phyloP scores from a whole-genome alignment of 2,888 invertebrate genomes.

The Crossocerus cetratus region DNA sequence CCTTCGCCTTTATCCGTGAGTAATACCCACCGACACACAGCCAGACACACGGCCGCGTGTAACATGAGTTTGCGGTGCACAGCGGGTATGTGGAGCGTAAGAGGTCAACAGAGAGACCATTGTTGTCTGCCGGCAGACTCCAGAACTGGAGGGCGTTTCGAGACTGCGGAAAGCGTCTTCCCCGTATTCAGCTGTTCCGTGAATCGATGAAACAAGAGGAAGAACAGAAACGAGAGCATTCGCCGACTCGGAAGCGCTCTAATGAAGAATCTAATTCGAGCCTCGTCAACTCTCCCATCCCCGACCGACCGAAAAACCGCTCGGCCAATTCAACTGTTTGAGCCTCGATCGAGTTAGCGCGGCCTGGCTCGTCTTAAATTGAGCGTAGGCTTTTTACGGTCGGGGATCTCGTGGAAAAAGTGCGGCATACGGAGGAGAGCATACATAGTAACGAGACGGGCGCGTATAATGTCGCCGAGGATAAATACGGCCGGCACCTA shows the following conservation, averaged over 20 bases:
- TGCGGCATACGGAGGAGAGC: too few relatives aligned
- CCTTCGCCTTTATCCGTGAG: constrained; percentile 41
- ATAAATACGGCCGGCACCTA: too few relatives aligned
- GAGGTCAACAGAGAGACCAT: constrained; percentile 68
- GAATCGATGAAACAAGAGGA: constrained; percentile 5
- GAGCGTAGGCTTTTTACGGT: too few relatives aligned
- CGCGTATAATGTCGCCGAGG: too few relatives aligned
- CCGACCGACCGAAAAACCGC: too few relatives aligned
- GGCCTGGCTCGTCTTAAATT: too few relatives aligned
- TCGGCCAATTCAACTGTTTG: too few relatives aligned
- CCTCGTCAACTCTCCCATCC: too few relatives aligned
- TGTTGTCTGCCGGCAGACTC: constrained; percentile 63
- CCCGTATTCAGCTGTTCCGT: constrained; percentile 28
- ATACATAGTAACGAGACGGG: too few relatives aligned
- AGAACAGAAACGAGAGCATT: background rate
- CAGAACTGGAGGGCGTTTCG: constrained; percentile 49
- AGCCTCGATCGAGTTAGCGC: too few relatives aligned
- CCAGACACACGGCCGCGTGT: constrained; percentile 20
- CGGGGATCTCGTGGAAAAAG: too few relatives aligned
- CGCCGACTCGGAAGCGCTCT: background rate
- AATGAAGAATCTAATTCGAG: too few relatives aligned
- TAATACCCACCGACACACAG: constrained; percentile 28
- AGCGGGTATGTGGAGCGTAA: constrained; percentile 62
- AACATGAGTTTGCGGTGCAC: constrained; percentile 43
- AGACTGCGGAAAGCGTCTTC: constrained; percentile 34